Conservation (phyloP, 2,113 vertebrate genomes). For the Caracal caracal region DNA sequence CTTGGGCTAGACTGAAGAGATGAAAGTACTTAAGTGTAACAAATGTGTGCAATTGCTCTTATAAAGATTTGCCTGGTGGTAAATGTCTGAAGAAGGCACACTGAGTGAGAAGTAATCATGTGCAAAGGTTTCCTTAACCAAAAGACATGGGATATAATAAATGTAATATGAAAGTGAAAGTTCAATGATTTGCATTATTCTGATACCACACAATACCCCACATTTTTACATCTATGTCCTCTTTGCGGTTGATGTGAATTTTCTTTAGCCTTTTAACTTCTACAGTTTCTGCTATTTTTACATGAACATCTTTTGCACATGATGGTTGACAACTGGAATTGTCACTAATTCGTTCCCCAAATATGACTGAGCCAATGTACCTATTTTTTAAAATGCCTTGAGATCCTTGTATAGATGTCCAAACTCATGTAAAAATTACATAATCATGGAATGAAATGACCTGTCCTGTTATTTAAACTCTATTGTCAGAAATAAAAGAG, state of each 20-base stretch:
- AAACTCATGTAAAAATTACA: neutral
- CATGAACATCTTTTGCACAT: neutral
- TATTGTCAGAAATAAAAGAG: neutral
- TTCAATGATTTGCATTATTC: conserved; percentile 6
- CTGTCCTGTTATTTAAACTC: neutral
- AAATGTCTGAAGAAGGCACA: neutral
- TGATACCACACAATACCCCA: neutral
- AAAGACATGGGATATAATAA: neutral
- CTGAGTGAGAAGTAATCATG: neutral
- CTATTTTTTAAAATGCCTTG: conserved; percentile 25
- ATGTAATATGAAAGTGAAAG: neutral
- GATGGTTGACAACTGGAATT: neutral
- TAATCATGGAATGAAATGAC: neutral
- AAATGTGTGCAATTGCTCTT: neutral
- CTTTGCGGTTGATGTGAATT: neutral
- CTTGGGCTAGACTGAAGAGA: neutral
- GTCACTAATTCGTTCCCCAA: neutral
- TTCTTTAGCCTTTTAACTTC: conserved; percentile 34
- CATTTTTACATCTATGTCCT: neutral
- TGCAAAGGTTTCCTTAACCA: conserved; percentile 20
- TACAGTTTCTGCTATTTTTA: conserved; percentile 14
- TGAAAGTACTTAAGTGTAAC: neutral
- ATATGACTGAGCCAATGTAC: neutral
- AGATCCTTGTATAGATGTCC: neutral
- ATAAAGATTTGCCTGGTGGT: neutral